Base-by-base conservation (phyloP, 2,888 invertebrate species). In the Drosophila robusta region DNA sequence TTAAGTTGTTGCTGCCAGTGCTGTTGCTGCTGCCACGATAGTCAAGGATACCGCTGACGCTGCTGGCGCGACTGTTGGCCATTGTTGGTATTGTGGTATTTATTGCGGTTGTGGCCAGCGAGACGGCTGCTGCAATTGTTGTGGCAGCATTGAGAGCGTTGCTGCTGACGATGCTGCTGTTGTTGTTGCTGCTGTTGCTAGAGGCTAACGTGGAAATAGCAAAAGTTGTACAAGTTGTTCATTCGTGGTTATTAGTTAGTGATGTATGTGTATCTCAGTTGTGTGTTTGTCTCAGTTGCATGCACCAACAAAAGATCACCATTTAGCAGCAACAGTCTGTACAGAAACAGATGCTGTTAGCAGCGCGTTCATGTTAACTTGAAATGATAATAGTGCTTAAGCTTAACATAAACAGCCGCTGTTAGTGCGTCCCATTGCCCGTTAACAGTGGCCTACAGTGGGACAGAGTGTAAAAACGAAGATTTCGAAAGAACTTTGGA, bases 121-220 rank as follows among this genome's bases (percentile, higher is more conserved):
- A 83, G 18, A 85, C 82, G 7, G 87, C 85, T 5, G 88, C 78
- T 36, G 89, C 84, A 45, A 80, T 75, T 62, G 87, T 87, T 56
- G 83, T 84, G 18, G 83, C 85, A 42, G 83, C 83, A 41, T 69
- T 69, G 0, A 84, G 76, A 12, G 71, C 78, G 36, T 60, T 74
- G 69, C 73, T 66, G 75, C 78, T 66, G 84, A 66, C 66, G 70
- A 63, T 58, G 75, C 61, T 62, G 80, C 72, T 54, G 80, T 60
- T 47, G 80, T 60, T 47, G 73, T 64, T 14, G 88, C 75, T 49
- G 78, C 61, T 65, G 75, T 74, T 75, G 64, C 57, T 82, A 65
- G 84, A 63, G 42, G 89, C 81, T 70, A 67, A 39, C 62, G 51
- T 65, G 77, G 44, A 80, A 78, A 78, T 54, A 49, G 73, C 58